These are phyloP conservation scores for Eupithecia dodoneata DNA, from an alignment of 2,888 invertebrate genomes.

Conservation along the genomic window DNA sequence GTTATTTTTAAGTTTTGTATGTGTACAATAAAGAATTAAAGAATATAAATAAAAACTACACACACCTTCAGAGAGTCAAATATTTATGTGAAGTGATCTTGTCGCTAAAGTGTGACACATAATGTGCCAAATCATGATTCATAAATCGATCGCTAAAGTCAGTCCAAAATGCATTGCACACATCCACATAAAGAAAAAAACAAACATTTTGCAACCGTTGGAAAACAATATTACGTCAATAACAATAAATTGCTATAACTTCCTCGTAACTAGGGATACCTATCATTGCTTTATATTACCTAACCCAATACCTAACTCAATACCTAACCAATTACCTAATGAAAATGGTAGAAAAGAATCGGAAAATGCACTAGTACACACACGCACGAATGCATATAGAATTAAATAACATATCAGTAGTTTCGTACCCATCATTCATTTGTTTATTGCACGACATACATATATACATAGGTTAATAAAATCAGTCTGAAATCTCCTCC, in stretches of 20 bases:
- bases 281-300: constrained; percentile 9
- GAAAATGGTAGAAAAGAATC: background rate
- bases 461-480: too few species aligned
- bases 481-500: too few species aligned
- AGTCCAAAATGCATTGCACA: background rate
- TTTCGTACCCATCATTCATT: too few species aligned
- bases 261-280: background rate
- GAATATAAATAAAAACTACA: too few species aligned
- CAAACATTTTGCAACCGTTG: background rate
- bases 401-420: background rate
- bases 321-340: background rate
- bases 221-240: constrained; percentile 6
- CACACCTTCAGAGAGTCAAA: too few species aligned
- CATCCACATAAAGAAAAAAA: background rate
- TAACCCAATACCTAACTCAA: background rate
- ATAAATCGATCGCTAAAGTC: background rate
- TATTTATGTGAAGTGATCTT: too few species aligned
- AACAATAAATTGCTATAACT: constrained; percentile 19
- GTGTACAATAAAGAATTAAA: too few species aligned
- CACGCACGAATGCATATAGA: background rate
- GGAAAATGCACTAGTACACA: background rate
- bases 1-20: too few species aligned
- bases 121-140: background rate
- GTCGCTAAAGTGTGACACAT: background rate
- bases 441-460: too few species aligned